Evolutionary conservation across 2,113 vertebrate genomes (phyloP).

Genomic region (Embiotoca jacksoni): DNA sequence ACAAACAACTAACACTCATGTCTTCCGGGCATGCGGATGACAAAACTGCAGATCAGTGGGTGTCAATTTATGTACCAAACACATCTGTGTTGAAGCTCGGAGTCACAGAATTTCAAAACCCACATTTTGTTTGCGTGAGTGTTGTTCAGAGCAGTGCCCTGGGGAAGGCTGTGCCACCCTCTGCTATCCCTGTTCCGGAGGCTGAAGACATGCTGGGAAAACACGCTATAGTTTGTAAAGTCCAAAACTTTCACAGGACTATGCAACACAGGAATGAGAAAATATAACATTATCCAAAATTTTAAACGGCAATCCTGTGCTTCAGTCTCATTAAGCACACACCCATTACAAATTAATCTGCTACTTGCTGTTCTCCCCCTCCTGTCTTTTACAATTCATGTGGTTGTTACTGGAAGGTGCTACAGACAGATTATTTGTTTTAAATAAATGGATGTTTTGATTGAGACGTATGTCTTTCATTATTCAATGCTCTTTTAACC

Average conservation of each 20-base stretch:
- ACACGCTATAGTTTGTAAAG: conserved; percentile 7
- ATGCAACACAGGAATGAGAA: not conserved
- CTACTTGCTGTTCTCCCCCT: not conserved
- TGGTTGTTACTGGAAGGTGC: not conserved
- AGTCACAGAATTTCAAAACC: conserved; percentile 55
- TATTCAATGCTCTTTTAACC: no score
- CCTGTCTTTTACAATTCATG: not conserved
- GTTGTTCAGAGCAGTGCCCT: conserved; percentile 29
- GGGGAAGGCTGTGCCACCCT: conserved; percentile 56
- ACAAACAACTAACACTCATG: conserved; percentile 46
- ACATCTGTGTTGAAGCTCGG: conserved; percentile 49
- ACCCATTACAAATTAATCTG: not conserved
- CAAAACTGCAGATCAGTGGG: conserved; percentile 57
- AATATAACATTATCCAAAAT: not conserved
- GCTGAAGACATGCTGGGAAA: conserved; percentile 23
- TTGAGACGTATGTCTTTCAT: no score
- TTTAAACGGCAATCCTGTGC: not conserved
- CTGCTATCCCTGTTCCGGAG: conserved; percentile 33
- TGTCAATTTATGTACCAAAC: conserved; percentile 65
- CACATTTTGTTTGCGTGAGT: conserved; percentile 38
- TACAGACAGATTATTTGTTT: not conserved
- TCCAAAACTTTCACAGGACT: not conserved
- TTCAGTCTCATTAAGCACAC: not conserved
- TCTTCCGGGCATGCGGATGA: conserved; percentile 58
- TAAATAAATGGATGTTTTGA: no score